Percentiles rank a stretch among this genome's conserved stretches.
These are phyloP conservation scores for Prunella strophiata DNA, from an alignment of 2,797 vertebrate species.

Conservation along the genomic window DNA sequence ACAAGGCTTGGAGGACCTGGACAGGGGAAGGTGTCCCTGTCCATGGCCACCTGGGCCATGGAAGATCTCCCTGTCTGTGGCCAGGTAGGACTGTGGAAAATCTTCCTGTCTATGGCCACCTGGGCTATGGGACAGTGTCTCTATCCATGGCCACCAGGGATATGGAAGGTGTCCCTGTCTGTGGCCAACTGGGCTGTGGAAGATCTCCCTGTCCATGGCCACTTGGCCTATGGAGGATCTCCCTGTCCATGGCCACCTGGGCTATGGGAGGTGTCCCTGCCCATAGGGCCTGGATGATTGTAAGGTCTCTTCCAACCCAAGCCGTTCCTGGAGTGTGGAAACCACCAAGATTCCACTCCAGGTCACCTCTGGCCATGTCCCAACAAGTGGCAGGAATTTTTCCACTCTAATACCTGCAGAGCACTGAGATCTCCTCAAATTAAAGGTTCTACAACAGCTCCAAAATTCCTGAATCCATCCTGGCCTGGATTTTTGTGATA, in stretches of 20 bases:
- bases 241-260: background rate
- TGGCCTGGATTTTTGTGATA: background rate
- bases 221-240: too few relatives aligned
- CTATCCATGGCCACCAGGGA: background rate
- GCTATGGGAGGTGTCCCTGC: background rate
- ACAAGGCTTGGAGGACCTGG: fast-evolving
- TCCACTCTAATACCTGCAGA: background rate
- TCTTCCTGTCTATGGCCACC: fast-evolving
- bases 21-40: fast-evolving
- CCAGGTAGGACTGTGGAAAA: fast-evolving
- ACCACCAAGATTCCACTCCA: background rate
- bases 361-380: background rate
- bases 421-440: background rate
- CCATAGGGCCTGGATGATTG: background rate
- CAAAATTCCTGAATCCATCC: background rate
- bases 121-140: fast-evolving
- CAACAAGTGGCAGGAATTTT: background rate
- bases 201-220: fast-evolving
- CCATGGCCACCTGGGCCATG: fast-evolving
- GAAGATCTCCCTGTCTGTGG: fast-evolving
- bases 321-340: background rate
- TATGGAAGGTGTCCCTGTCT: fast-evolving
- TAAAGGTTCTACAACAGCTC: background rate
- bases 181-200: fast-evolving
- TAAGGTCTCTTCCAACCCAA: background rate